Percentiles rank a stretch among this genome's conserved stretches.
phyloP scores from a whole-genome alignment of 1,140 invertebrate genomes.

The Drosophila mayri region DNA sequence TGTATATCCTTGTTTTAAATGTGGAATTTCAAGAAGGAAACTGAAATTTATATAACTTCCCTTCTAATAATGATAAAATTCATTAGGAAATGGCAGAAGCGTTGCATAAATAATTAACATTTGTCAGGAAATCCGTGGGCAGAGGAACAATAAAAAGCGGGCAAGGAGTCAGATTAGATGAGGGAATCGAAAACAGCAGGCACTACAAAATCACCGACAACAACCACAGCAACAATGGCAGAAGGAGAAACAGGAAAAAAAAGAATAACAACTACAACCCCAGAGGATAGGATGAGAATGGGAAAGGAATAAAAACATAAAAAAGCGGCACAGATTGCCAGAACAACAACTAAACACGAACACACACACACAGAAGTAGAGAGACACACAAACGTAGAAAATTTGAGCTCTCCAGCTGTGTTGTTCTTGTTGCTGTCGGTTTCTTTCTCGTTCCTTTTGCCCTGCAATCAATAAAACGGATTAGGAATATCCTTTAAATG shows the following conservation, averaged over 20 bases:
- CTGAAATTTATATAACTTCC: background rate
- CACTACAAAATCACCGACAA: constrained; percentile 29
- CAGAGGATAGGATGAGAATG: constrained; percentile 42
- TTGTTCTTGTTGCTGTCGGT: constrained; percentile 28
- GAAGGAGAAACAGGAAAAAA: constrained; percentile 12
- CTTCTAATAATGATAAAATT: background rate
- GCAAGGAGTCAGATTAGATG: constrained; percentile 40
- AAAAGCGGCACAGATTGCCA: constrained; percentile 74
- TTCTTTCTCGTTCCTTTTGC: constrained; percentile 13
- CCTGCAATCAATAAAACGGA: constrained; percentile 82
- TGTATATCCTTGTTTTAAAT: too few relatives aligned
- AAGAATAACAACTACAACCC: constrained; percentile 61
- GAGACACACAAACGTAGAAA: constrained; percentile 22
- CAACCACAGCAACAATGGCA: constrained; percentile 32
- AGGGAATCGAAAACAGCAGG: constrained; percentile 38
- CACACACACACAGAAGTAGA: constrained; percentile 22
- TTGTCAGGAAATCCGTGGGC: constrained; percentile 40
- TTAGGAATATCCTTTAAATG: constrained; percentile 82
- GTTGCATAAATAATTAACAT: constrained; percentile 49
- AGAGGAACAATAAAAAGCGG: constrained; percentile 27
- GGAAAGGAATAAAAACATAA: constrained; percentile 66
- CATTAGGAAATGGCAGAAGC: constrained; percentile 8
- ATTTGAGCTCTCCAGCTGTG: constrained; percentile 50
- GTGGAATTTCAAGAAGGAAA: background rate
- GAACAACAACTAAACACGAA: constrained; percentile 63